Evolutionary conservation across 30 jellyfish, hydroid and myxozoan species (phyloP).

Genomic region (Calvadosia cruxmelitensis): DNA sequence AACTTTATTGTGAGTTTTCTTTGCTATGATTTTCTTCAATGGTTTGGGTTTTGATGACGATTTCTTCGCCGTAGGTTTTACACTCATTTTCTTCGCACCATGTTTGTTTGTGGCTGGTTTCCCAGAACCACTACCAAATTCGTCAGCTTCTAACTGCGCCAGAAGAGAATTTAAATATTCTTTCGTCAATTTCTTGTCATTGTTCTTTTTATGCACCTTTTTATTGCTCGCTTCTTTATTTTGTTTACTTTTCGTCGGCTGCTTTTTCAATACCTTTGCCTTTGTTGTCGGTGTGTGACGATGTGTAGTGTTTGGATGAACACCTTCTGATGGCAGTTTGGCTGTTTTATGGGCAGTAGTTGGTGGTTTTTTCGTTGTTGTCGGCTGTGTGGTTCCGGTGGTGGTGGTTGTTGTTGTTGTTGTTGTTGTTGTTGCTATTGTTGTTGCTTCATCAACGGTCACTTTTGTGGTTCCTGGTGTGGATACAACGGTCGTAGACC

Average conservation of each 20-base stretch:
- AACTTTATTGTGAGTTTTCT: background rate
- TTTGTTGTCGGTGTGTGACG: background rate
- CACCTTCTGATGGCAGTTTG: background rate
- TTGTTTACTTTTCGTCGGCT: background rate
- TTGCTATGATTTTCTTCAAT: background rate
- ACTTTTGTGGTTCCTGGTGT: background rate
- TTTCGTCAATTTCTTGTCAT: background rate
- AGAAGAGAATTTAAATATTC: background rate
- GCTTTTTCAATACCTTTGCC: background rate
- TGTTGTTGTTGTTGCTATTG: conserved; percentile 18
- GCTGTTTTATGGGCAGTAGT: background rate
- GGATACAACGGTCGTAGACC: too few relatives aligned
- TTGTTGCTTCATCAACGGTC: background rate
- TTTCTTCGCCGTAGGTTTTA: background rate
- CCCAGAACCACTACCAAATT: background rate
- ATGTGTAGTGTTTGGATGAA: too few relatives aligned
- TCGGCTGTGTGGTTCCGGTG: conserved; percentile 1
- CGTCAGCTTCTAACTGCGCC: background rate
- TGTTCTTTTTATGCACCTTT: background rate
- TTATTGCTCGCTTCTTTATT: too few relatives aligned
- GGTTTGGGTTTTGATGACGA: background rate
- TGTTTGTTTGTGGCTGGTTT: background rate
- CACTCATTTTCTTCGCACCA: background rate
- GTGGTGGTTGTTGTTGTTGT: conserved; percentile 7
- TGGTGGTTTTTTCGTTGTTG: conserved; percentile 9